A percentile compares a stretch with the other conserved stretches of the same genome.
phyloP scores from a whole-genome alignment of 2,888 invertebrate genomes.

The Ophioninae sp. region DNA sequence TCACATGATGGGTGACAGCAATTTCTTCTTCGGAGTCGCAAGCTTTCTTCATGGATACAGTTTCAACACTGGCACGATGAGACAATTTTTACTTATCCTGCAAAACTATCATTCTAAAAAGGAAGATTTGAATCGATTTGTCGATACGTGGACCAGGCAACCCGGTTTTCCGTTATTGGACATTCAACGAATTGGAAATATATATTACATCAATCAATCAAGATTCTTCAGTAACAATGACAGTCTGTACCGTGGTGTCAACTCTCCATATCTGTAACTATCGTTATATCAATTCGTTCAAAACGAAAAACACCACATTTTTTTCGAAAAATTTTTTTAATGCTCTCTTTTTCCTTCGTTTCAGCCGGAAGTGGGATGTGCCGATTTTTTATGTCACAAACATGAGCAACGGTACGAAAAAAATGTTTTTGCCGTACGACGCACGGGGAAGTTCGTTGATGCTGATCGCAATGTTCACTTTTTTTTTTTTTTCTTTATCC shows the following conservation, averaged over 20 bases:
- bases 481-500: neutral
- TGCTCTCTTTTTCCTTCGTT: neutral
- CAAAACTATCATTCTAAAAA: constrained; percentile 5
- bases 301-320: neutral
- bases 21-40: constrained; percentile 57
- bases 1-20: constrained; percentile 57
- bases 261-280: constrained; percentile 45
- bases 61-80: constrained; percentile 52
- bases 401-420: constrained; percentile 14
- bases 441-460: neutral
- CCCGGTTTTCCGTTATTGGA: constrained; percentile 67
- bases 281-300: neutral
- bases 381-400: constrained; percentile 43
- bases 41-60: constrained; percentile 55
- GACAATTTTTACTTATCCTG: constrained; percentile 60
- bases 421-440: constrained; percentile 21
- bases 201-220: constrained; percentile 52
- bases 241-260: neutral
- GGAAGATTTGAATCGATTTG: constrained; percentile 58
- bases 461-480: neutral
- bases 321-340: neutral
- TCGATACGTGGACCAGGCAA: constrained; percentile 62
- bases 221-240: constrained; percentile 20
- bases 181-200: constrained; percentile 33
- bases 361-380: constrained; percentile 46